These are phyloP conservation scores for Lophius piscatorius DNA, from an alignment of 2,113 vertebrate genomes.

Conservation along the genomic window DNA sequence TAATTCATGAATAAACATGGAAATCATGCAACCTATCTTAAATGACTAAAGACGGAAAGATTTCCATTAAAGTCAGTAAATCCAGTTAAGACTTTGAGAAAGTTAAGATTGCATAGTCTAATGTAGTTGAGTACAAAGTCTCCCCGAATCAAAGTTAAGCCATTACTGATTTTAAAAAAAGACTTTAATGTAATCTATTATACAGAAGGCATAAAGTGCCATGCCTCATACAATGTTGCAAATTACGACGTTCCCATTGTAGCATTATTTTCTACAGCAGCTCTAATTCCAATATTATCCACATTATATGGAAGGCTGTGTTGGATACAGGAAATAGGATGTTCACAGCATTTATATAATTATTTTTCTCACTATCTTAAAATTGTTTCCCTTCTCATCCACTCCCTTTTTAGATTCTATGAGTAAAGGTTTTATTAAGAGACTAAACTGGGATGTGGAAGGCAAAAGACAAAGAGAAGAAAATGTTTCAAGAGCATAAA, in stretches of 20 bases:
- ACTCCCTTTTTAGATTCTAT: constrained; percentile 14
- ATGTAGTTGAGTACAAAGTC: too few species aligned
- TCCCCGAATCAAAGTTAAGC: too few species aligned
- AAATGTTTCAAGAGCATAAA: constrained; percentile 19
- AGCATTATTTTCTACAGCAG: constrained; percentile 4
- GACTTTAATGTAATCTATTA: constrained; percentile 1
- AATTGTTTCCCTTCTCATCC: constrained; percentile 13
- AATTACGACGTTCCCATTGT: not conserved
- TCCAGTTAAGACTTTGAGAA: too few species aligned
- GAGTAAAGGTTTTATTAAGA: constrained; percentile 17
- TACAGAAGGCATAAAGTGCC: not conserved
- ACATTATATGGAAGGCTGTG: not conserved
- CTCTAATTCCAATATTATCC: constrained; percentile 4
- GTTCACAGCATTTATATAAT: constrained; percentile 8
- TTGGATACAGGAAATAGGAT: constrained; percentile 3
- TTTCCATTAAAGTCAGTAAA: too few species aligned
- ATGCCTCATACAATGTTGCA: constrained; percentile 1
- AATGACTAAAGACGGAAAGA: too few species aligned
- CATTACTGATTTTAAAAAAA: too few species aligned
- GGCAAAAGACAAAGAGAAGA: constrained; percentile 30
- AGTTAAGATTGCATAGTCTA: too few species aligned
- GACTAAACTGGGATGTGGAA: constrained; percentile 20
- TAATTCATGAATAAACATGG: too few species aligned
- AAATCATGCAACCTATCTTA: too few species aligned
- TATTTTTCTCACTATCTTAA: not conserved